A percentile compares a stretch with the other conserved stretches of the same genome.
phyloP scores from a whole-genome alignment of 2,888 invertebrate species.

The Nymphalis c-album region DNA sequence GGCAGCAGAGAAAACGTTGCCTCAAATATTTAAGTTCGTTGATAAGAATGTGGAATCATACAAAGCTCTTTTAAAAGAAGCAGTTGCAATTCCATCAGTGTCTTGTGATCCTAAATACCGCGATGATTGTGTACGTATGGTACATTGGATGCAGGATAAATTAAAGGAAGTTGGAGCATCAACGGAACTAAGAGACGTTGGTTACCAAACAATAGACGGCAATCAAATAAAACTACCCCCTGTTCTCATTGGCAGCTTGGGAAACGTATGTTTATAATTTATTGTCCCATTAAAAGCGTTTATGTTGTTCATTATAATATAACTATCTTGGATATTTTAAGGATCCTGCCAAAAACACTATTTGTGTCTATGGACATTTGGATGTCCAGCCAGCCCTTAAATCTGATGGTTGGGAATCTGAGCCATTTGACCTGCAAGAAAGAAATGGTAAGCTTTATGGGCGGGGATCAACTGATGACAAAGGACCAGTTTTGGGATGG shows the following conservation, averaged over 20 bases:
- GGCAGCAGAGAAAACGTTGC: constrained; percentile 62
- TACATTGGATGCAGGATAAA: constrained; percentile 88
- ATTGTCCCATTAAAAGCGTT: not conserved
- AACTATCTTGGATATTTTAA: constrained; percentile 41
- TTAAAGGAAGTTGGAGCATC: constrained; percentile 86
- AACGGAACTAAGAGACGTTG: constrained; percentile 88
- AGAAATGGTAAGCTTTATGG: constrained; percentile 94
- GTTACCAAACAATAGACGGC: constrained; percentile 88
- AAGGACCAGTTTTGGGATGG: constrained; percentile 97
- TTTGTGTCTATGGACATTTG: constrained; percentile 97
- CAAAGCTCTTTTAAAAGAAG: constrained; percentile 89
- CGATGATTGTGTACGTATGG: constrained; percentile 91
- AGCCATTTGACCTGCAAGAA: constrained; percentile 95
- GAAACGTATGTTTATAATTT: constrained; percentile 73
- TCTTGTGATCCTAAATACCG: constrained; percentile 94
- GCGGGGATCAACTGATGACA: constrained; percentile 96
- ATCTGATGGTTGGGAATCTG: constrained; percentile 97
- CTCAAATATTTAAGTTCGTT: constrained; percentile 85
- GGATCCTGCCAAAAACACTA: constrained; percentile 94
- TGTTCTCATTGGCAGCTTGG: constrained; percentile 89
- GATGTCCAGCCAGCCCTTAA: constrained; percentile 98
- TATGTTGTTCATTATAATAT: not conserved
- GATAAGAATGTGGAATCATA: constrained; percentile 89
- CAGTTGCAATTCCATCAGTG: constrained; percentile 97
- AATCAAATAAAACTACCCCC: constrained; percentile 90